Percentiles rank a stretch among this genome's conserved stretches.
phyloP scores from a whole-genome alignment of 2,888 invertebrate species.

The Eupithecia subfuscata region DNA sequence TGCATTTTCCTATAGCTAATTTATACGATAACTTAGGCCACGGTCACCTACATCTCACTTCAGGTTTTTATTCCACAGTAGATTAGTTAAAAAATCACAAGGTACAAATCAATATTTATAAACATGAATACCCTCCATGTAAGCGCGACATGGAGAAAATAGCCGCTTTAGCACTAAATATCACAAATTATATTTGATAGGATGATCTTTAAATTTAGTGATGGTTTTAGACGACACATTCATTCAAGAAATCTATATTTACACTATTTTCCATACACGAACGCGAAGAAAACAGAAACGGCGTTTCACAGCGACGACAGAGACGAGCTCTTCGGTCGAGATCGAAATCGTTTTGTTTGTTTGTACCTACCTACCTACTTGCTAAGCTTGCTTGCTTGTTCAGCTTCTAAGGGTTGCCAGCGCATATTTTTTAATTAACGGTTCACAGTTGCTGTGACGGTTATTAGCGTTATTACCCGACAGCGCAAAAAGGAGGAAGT shows the following conservation, averaged over 20 bases:
- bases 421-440: no score
- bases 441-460: no score
- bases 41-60: constrained; percentile 74
- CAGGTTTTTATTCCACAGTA: constrained; percentile 53
- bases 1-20: constrained; percentile 64
- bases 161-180: constrained; percentile 51
- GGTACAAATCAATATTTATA: constrained; percentile 83
- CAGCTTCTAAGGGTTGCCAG: no score
- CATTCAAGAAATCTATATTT: constrained; percentile 58
- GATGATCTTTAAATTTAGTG: constrained; percentile 18
- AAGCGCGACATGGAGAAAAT: constrained; percentile 53
- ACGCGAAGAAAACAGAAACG: constrained; percentile 53
- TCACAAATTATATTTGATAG: constrained; percentile 45
- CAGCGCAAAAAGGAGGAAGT: no score
- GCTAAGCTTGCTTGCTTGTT: no score
- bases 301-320: constrained; percentile 53
- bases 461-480: no score
- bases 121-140: constrained; percentile 77
- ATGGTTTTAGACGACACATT: constrained; percentile 47
- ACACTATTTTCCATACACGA: constrained; percentile 70
- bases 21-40: constrained; percentile 47
- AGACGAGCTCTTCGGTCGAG: constrained; percentile 59
- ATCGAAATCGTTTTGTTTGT: constrained; percentile 67
- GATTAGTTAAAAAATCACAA: constrained; percentile 55
- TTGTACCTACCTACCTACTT: no score